Conservation (phyloP, 1,140 invertebrate genomes). For the Monochamus saltuarius region DNA sequence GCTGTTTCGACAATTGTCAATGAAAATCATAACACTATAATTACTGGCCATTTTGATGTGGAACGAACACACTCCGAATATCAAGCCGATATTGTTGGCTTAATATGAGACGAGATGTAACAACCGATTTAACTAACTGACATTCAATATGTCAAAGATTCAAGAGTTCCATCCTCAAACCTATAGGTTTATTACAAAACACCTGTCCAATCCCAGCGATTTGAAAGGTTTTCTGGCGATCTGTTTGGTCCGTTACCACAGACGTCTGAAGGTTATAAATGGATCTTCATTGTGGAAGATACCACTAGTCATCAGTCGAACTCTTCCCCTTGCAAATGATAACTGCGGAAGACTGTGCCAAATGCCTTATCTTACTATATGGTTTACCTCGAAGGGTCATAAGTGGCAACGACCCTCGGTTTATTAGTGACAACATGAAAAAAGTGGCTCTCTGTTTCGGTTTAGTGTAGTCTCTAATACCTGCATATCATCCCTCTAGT, state of each 20-base stretch:
- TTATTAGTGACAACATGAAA: conserved; percentile 43
- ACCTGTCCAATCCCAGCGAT: conserved; percentile 27
- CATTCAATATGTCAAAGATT: conserved; percentile 14
- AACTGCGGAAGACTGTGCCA: conserved; percentile 31
- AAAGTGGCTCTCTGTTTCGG: conserved; percentile 40
- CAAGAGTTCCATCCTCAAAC: conserved; percentile 27
- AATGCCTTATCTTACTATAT: conserved; percentile 31
- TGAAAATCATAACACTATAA: conserved; percentile 34
- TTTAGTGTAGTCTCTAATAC: conserved; percentile 44
- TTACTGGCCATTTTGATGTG: conserved; percentile 36
- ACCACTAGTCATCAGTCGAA: conserved; percentile 29
- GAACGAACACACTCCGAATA: conserved; percentile 10
- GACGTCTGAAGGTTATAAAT: too few species aligned
- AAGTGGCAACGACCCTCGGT: conserved; percentile 36
- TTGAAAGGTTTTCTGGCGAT: conserved; percentile 45
- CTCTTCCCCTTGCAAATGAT: conserved; percentile 27
- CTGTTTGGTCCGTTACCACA: conserved; percentile 6
- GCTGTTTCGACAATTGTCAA: too few species aligned
- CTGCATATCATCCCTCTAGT: conserved; percentile 47
- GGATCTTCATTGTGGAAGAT: conserved; percentile 33
- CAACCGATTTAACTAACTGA: conserved; percentile 14
- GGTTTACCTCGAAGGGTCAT: conserved; percentile 29
- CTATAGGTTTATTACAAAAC: conserved; percentile 43
- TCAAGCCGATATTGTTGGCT: conserved; percentile 14
- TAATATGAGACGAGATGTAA: conserved; percentile 12